These are phyloP conservation scores for Mantis religiosa DNA, from an alignment of 2,888 invertebrate genomes.

Conservation along the genomic window DNA sequence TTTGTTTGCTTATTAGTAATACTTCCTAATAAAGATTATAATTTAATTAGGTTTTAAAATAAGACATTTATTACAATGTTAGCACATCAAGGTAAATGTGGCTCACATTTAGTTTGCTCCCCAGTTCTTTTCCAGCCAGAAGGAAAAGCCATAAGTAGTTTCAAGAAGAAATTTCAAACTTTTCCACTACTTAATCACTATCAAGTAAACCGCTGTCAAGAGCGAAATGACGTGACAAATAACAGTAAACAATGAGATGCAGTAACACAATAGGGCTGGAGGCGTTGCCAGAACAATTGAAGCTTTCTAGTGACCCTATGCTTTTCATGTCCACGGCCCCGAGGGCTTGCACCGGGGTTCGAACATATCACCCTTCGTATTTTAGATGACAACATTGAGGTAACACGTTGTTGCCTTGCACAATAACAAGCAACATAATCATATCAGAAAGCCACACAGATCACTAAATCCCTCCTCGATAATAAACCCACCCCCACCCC, in stretches of 20 bases:
- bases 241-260: neutral
- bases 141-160: neutral
- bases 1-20: too few species aligned
- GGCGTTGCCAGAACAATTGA: neutral
- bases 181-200: neutral
- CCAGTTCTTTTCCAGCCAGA: neutral
- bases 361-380: neutral
- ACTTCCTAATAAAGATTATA: too few species aligned
- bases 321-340: neutral
- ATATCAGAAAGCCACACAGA: neutral
- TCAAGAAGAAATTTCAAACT: neutral
- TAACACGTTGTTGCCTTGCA: neutral
- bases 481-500: neutral
- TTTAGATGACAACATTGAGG: neutral
- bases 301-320: neutral
- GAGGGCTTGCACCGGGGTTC: neutral
- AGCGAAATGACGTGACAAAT: neutral
- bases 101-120: too few species aligned
- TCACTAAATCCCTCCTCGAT: neutral
- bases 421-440: neutral
- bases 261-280: neutral
- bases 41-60: too few species aligned
- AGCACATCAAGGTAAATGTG: too few species aligned
- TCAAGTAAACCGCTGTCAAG: neutral
- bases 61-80: too few species aligned